phyloP scores from a whole-genome alignment of 92 coral and sea anemone species.

The Palythoa caribaeorum region DNA sequence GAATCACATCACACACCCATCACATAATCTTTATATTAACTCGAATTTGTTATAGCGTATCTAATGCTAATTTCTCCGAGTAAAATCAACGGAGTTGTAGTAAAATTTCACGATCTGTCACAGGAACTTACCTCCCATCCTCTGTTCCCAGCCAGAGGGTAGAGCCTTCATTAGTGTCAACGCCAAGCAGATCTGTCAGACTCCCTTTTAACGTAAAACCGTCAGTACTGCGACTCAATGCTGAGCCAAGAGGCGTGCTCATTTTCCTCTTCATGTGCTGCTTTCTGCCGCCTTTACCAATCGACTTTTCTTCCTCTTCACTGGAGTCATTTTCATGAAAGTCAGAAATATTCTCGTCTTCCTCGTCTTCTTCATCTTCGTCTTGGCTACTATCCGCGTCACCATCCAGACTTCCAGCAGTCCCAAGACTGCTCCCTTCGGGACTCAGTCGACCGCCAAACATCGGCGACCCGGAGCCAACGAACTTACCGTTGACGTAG shows the following conservation, averaged over 20 bases:
- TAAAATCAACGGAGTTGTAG: too few relatives aligned
- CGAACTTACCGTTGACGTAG: conserved; percentile 75
- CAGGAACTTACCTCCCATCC: conserved; percentile 87
- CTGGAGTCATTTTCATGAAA: conserved; percentile 85
- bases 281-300: conserved; percentile 76
- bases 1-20: too few relatives aligned
- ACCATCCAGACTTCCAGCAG: conserved; percentile 90
- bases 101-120: too few relatives aligned
- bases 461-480: conserved; percentile 83
- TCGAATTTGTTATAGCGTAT: too few relatives aligned
- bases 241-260: conserved; percentile 60
- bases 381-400: conserved; percentile 83
- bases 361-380: conserved; percentile 42
- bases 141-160: conserved; percentile 98
- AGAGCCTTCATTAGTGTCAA: conserved; percentile 85
- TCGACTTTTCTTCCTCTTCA: conserved; percentile 84
- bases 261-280: conserved; percentile 76
- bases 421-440: conserved; percentile 98
- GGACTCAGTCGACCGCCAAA: conserved; percentile 96
- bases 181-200: conserved; percentile 75
- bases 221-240: conserved; percentile 44
- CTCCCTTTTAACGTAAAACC: conserved; percentile 78
- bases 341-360: conserved; percentile 73
- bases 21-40: too few relatives aligned
- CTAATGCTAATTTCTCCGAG: too few relatives aligned